Percentiles rank a stretch among this genome's conserved stretches.
These are phyloP conservation scores for Leptonema lineaticorne DNA, from an alignment of 1,140 invertebrate genomes.

Conservation along the genomic window DNA sequence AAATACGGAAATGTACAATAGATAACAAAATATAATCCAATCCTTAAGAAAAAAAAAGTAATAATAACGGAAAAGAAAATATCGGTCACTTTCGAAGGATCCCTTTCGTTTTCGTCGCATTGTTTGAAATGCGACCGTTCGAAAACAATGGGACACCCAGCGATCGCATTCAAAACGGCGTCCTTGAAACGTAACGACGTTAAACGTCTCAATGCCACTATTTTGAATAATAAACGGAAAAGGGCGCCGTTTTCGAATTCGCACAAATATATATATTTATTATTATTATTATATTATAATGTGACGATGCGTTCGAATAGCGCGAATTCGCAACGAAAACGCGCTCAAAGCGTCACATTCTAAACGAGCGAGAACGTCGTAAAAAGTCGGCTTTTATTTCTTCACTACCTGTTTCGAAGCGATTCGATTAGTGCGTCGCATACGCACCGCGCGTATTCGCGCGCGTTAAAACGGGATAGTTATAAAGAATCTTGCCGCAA, in stretches of 20 bases:
- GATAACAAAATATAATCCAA: not conserved
- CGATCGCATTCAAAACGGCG: too few species aligned
- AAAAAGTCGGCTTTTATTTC: slow-evolving; percentile 62
- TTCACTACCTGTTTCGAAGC: slow-evolving; percentile 59
- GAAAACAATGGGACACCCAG: not conserved
- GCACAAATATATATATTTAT: too few species aligned
- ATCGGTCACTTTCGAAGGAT: too few species aligned
- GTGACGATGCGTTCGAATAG: slow-evolving; percentile 37
- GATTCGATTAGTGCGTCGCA: slow-evolving; percentile 45
- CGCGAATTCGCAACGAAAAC: slow-evolving; percentile 1
- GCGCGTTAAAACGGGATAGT: slow-evolving; percentile 33
- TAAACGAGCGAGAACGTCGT: slow-evolving; percentile 57
- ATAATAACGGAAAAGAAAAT: too few species aligned
- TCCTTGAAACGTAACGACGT: not conserved
- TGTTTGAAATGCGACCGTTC: not conserved
- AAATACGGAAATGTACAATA: not conserved
- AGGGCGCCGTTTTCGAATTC: too few species aligned
- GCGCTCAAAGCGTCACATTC: slow-evolving; percentile 31
- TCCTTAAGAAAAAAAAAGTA: not conserved
- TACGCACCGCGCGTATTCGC: slow-evolving; percentile 36
- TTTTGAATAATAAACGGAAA: too few species aligned
- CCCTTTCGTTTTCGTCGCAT: slow-evolving; percentile 20
- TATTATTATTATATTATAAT: slow-evolving; percentile 30
- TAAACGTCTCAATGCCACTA: not conserved
- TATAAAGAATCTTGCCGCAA: slow-evolving; percentile 25